These are phyloP conservation scores for Scotopteryx bipunctaria DNA, from an alignment of 2,888 invertebrate species.

Conservation along the genomic window DNA sequence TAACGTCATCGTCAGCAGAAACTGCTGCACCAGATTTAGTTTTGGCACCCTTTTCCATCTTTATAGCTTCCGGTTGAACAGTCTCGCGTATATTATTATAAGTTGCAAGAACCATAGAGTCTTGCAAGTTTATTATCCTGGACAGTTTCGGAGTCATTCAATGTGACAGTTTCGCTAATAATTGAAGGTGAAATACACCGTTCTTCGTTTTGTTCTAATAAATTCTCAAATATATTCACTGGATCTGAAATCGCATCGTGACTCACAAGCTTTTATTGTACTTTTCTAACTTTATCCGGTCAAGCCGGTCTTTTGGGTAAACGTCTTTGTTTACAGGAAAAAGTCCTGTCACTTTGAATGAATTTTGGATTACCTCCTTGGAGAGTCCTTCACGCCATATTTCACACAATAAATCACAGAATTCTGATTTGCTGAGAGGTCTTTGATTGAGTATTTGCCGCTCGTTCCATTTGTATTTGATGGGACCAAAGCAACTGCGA, in stretches of 20 bases:
- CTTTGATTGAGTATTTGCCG: conserved; percentile 22
- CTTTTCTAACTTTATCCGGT: conserved; percentile 17
- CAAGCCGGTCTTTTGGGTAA: conserved; percentile 18
- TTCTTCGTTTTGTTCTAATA: conserved; percentile 7
- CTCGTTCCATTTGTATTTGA: conserved; percentile 15
- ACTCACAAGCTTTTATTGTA: conserved; percentile 14
- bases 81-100: background rate
- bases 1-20: too few relatives aligned
- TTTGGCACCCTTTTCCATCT: too few relatives aligned
- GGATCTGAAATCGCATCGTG: conserved; percentile 8
- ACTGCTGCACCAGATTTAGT: too few relatives aligned
- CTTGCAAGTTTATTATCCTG: background rate
- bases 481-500: conserved; percentile 12
- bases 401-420: conserved; percentile 17
- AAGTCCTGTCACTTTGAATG: conserved; percentile 16
- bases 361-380: conserved; percentile 15
- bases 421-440: conserved; percentile 18
- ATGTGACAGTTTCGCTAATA: conserved; percentile 3
- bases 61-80: too few relatives aligned
- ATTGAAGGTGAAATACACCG: conserved; percentile 15
- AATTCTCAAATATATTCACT: conserved; percentile 13
- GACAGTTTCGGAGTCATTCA: conserved; percentile 2
- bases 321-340: conserved; percentile 16
- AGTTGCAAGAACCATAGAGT: too few relatives aligned
- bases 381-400: conserved; percentile 15